Evolutionary conservation across 1,140 invertebrate genomes (phyloP).

Genomic region (Drosophila gunungcola): DNA sequence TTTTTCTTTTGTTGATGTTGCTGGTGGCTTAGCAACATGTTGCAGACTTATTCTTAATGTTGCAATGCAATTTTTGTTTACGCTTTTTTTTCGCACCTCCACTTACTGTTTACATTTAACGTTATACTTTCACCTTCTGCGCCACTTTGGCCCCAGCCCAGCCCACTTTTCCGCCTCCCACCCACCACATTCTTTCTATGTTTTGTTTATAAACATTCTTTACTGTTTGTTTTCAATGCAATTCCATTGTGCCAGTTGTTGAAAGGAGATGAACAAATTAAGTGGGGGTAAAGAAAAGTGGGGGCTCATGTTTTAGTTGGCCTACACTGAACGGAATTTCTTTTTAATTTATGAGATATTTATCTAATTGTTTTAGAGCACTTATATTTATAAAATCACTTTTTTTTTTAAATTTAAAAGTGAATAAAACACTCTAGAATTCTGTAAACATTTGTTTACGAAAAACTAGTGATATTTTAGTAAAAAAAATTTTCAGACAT

Average conservation of each 20-base stretch:
- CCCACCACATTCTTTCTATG: conserved; percentile 41
- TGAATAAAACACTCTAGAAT: background rate
- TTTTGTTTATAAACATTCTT: conserved; percentile 79
- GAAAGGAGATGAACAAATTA: conserved; percentile 37
- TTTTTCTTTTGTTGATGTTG: conserved; percentile 29
- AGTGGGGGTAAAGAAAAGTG: background rate
- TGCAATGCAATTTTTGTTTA: conserved; percentile 54
- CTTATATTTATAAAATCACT: too few relatives aligned
- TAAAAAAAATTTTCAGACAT: too few relatives aligned
- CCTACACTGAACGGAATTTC: conserved; percentile 3
- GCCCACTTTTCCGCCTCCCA: background rate
- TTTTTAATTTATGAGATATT: too few relatives aligned
- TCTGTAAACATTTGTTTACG: too few relatives aligned
- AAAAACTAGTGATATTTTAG: too few relatives aligned
- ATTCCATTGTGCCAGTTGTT: conserved; percentile 59
- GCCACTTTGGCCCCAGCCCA: conserved; percentile 15
- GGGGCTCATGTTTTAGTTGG: conserved; percentile 5
- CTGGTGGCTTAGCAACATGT: conserved; percentile 35
- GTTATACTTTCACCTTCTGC: conserved; percentile 65
- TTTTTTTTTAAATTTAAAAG: too few relatives aligned
- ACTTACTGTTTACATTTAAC: conserved; percentile 57
- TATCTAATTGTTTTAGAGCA: too few relatives aligned
- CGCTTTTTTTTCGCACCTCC: conserved; percentile 74
- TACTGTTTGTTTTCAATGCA: conserved; percentile 77
- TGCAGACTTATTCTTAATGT: conserved; percentile 22